Evolutionary conservation across 1,140 invertebrate species (phyloP).

Genomic region (Campoletis sonorensis): DNA sequence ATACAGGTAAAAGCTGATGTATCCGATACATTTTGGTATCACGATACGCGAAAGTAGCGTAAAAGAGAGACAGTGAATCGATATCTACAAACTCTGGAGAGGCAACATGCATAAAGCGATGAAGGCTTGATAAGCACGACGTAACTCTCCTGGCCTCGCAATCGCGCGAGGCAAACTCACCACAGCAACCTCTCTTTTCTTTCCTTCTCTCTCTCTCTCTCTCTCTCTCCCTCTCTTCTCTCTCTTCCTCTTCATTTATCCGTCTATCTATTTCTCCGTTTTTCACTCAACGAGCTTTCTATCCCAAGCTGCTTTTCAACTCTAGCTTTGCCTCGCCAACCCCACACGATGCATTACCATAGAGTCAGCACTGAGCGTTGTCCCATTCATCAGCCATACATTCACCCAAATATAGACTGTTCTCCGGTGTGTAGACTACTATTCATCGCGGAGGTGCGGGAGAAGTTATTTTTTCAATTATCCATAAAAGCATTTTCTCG

Average conservation of each 20-base stretch:
- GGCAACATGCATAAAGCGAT: slow-evolving; percentile 19
- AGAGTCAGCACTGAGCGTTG: not conserved
- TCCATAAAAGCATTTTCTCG: too few species aligned
- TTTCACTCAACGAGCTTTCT: not conserved
- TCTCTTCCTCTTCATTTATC: not conserved
- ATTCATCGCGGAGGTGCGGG: too few species aligned
- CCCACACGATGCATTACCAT: not conserved
- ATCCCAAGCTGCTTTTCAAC: not conserved
- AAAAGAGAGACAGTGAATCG: slow-evolving; percentile 15
- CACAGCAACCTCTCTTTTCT: not conserved
- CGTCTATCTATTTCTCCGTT: too few species aligned
- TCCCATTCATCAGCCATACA: slow-evolving; percentile 17
- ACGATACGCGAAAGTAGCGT: slow-evolving; percentile 1
- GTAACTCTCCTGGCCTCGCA: slow-evolving; percentile 38
- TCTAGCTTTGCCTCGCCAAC: slow-evolving; percentile 15
- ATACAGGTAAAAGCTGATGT: not conserved
- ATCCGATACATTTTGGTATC: slow-evolving; percentile 17
- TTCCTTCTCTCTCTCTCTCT: slow-evolving; percentile 7
- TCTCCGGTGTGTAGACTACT: too few species aligned
- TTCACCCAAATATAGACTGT: too few species aligned
- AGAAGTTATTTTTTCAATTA: too few species aligned
- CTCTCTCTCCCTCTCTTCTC: slow-evolving; percentile 13
- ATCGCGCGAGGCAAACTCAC: slow-evolving; percentile 34
- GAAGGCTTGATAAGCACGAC: slow-evolving; percentile 38
- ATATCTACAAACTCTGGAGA: slow-evolving; percentile 17